These are phyloP conservation scores for Brachionus rotundiformis DNA, from an alignment of 1,140 invertebrate genomes.

Conservation along the genomic window DNA sequence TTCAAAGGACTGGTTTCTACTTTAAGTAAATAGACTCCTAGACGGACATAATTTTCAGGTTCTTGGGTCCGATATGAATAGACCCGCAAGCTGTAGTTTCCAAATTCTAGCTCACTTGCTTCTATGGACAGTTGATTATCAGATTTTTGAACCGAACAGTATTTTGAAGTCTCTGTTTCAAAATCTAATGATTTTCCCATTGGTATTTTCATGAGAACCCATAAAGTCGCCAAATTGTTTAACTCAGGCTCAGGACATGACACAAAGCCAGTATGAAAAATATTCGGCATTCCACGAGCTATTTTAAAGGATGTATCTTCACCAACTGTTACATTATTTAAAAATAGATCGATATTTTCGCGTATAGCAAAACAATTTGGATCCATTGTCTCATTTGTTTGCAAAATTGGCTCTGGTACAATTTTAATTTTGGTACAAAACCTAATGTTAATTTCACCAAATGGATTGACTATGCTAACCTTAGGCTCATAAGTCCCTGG, in stretches of 20 bases:
- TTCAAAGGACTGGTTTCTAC: not conserved
- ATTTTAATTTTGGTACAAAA: slow-evolving; percentile 13
- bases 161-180: not conserved
- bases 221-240: not conserved
- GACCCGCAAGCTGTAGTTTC: not conserved
- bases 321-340: not conserved
- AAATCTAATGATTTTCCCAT: not conserved
- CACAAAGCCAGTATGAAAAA: not conserved
- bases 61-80: not conserved
- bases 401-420: not conserved
- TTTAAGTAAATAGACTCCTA: not conserved
- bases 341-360: not conserved
- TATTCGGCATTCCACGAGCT: not conserved
- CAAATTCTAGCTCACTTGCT: slow-evolving; percentile 12
- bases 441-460: not conserved
- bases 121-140: slow-evolving; percentile 18
- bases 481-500: not conserved
- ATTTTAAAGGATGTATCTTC: not conserved
- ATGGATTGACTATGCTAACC: not conserved
- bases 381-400: not conserved
- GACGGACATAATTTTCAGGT: slow-evolving; percentile 23
- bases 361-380: not conserved
- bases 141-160: not conserved
- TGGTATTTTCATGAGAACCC: slow-evolving; percentile 14
- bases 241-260: not conserved